phyloP scores from a whole-genome alignment of 2,113 vertebrate species.

The Cynoglossus semilaevis region DNA sequence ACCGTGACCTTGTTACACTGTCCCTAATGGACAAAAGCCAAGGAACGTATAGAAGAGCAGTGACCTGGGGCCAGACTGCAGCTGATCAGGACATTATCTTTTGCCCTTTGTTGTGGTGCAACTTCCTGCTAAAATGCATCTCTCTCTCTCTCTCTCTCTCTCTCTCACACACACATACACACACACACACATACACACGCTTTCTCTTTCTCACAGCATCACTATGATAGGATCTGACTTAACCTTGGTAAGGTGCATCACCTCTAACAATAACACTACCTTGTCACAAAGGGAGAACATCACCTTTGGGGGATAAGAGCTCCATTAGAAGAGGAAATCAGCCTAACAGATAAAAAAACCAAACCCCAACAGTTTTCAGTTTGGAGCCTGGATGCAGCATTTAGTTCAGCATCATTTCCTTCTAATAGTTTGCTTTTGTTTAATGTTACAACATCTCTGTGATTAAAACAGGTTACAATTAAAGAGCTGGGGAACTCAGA shows the following conservation, averaged over 20 bases:
- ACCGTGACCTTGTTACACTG: no score
- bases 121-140: conserved; percentile 39
- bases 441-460: no score
- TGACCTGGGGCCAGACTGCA: conserved; percentile 31
- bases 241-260: conserved; percentile 72
- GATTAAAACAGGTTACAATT: no score
- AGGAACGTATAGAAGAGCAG: conserved; percentile 1
- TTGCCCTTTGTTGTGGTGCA: conserved; percentile 35
- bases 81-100: conserved; percentile 49
- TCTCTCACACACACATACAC: no score
- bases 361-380: conserved; percentile 10
- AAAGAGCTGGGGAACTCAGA: no score
- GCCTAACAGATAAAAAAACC: conserved; percentile 22
- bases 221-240: conserved; percentile 70
- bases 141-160: no score
- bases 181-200: no score
- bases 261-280: conserved; percentile 65
- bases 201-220: conserved; percentile 33
- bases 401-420: conserved; percentile 23
- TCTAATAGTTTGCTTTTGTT: not conserved
- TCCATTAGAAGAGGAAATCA: conserved; percentile 28
- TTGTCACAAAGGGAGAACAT: conserved; percentile 67
- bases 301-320: conserved; percentile 46
- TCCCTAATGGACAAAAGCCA: not conserved
- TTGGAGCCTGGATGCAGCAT: conserved; percentile 17